Conservation (phyloP, 1,140 invertebrate species). For the Eriosoma lanigerum region DNA sequence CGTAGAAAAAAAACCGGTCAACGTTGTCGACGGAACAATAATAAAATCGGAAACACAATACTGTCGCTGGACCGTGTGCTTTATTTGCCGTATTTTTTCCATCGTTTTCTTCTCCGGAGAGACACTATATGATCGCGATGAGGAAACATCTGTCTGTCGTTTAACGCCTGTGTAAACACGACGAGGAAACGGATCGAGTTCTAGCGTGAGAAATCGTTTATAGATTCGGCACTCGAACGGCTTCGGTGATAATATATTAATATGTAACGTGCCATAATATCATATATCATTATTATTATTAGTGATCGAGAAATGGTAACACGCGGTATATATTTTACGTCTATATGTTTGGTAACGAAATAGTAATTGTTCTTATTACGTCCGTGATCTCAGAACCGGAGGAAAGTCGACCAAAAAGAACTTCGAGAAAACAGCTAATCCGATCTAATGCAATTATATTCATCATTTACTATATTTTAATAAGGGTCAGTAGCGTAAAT, state of each 20-base stretch:
- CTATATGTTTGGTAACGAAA: no score
- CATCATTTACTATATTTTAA: no score
- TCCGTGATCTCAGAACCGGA: no score
- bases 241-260: slow-evolving; percentile 2
- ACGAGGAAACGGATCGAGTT: slow-evolving; percentile 32
- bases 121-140: background rate
- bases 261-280: no score
- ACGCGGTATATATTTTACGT: no score
- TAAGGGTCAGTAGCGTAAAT: no score
- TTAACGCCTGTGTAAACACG: slow-evolving; percentile 39
- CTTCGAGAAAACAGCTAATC: no score
- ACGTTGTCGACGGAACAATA: background rate
- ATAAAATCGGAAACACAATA: slow-evolving; percentile 1
- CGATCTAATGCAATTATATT: no score
- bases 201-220: slow-evolving; percentile 33
- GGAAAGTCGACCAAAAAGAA: no score
- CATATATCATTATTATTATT: no score
- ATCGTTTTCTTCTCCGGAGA: background rate
- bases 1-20: background rate
- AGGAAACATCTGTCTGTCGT: slow-evolving; percentile 30
- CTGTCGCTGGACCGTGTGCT: background rate
- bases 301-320: no score
- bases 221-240: background rate
- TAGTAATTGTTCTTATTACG: no score
- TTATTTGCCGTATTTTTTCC: background rate